Base-by-base conservation (phyloP, 2,888 invertebrate genomes). In the Pantelozetes paolii region DNA sequence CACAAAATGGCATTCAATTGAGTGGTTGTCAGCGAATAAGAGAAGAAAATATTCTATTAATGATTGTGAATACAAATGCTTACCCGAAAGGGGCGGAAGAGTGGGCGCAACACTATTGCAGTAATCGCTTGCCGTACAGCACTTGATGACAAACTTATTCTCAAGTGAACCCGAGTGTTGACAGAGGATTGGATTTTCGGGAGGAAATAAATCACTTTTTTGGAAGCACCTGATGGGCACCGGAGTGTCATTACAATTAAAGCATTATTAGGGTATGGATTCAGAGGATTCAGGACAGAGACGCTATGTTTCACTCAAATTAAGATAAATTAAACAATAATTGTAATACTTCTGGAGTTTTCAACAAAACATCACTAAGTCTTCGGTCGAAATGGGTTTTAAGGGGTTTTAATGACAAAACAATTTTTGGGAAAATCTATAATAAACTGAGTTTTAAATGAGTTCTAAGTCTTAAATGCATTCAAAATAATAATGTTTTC, bases 81-180 rank as follows among this genome's bases (percentile, higher is more conserved):
- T 77, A 77, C 77, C 77, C 54, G 74, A 64, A 75, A 77, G 78
- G 50, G 78, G 77, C 73, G 79, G 76, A 72, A 83, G 81, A 79
- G 81, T 81, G 79, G 84, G 84, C 78, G 80, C 80, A 79, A 83
- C 81, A 80, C 78, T 81, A 83, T 87, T 88, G 85, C 88, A 88
- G 83, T 83, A 84, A 82, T 87, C 86, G 81, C 81, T 82, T 81
- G 84, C 81, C 80, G 84, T 82, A 83, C 88, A 88, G 83, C 86
- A 86, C 76, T 80, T 79, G 78, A 80, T 81, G 77, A 81, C 81
- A 78, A 78, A 80, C 80, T 82, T 77, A 76, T 81, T 78, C 78
- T 82, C 81, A 79, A 80, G 81, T 78, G 79, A 80, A 77, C 76
- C 74, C 71, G 79, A 76, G 69, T 78, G 77, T 80, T 81, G 79